Evolutionary conservation across 2,797 vertebrate species (phyloP).

Genomic region (Micropoecilia bifurca): DNA sequence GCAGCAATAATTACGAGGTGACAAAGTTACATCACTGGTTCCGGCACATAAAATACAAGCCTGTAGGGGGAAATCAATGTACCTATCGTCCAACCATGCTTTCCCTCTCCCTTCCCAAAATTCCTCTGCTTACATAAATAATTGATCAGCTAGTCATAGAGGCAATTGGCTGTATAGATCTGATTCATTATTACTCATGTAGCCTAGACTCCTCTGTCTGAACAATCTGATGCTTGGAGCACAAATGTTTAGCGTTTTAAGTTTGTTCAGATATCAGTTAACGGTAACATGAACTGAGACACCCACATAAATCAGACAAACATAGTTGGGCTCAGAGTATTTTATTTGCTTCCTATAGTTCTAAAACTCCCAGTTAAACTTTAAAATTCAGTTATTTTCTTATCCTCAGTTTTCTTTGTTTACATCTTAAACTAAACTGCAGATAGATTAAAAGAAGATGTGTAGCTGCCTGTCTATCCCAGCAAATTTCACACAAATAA

Average conservation of each 20-base stretch:
- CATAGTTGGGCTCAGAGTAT: not conserved
- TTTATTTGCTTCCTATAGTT: not conserved
- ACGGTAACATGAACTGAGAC: not conserved
- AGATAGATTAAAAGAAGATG: not conserved
- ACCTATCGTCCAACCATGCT: not conserved
- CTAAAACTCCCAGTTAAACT: not conserved
- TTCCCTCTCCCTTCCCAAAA: constrained; percentile 26
- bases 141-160: constrained; percentile 40
- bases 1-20: not conserved
- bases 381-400: not conserved
- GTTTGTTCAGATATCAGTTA: not conserved
- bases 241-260: not conserved
- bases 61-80: not conserved
- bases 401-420: not conserved
- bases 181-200: constrained; percentile 34
- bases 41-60: not conserved
- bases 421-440: not conserved
- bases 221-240: not conserved
- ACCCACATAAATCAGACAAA: not conserved
- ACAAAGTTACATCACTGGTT: not conserved
- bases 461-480: not conserved
- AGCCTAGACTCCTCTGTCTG: constrained; percentile 40
- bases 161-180: constrained; percentile 38
- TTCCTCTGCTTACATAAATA: constrained; percentile 50
- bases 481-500: not conserved